Percentiles rank a stretch among this genome's conserved stretches.
Conservation (phyloP, 2,113 vertebrate species). For the Myrmophylax atrothorax region DNA sequence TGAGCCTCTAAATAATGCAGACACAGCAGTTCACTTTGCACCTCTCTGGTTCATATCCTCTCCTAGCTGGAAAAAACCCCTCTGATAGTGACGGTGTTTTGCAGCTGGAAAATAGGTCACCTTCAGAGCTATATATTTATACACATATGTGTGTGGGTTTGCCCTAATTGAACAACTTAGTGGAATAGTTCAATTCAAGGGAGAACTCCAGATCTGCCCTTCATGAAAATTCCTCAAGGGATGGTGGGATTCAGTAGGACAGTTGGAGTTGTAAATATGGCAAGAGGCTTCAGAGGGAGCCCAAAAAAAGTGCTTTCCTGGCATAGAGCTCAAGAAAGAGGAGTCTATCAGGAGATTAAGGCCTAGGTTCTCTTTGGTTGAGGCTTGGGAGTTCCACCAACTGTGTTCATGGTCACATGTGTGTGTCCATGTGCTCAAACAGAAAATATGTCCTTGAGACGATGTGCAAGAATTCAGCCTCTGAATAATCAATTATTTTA, state of each 20-base stretch:
- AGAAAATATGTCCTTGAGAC: background rate
- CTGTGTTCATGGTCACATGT: background rate
- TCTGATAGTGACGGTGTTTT: background rate
- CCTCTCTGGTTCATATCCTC: background rate
- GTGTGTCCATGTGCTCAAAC: background rate
- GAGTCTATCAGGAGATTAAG: background rate
- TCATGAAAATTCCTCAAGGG: background rate
- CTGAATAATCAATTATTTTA: constrained; percentile 27
- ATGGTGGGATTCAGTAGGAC: background rate
- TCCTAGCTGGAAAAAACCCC: constrained; percentile 7
- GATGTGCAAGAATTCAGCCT: background rate
- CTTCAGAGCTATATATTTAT: background rate
- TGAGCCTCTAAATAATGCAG: constrained; percentile 29
- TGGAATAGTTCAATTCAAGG: background rate
- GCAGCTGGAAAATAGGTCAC: constrained; percentile 56
- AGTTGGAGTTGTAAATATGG: background rate
- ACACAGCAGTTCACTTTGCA: background rate
- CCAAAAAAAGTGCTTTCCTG: background rate
- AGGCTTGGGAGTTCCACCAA: background rate
- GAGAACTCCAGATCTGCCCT: background rate
- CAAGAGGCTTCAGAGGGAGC: background rate
- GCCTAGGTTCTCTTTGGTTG: background rate
- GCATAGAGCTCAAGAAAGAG: background rate
- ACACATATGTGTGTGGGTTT: background rate
- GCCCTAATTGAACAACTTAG: background rate